Percentiles rank a stretch among this genome's conserved stretches.
Evolutionary conservation across 2,888 invertebrate species (phyloP).

Genomic region (Galeruca laticollis): DNA sequence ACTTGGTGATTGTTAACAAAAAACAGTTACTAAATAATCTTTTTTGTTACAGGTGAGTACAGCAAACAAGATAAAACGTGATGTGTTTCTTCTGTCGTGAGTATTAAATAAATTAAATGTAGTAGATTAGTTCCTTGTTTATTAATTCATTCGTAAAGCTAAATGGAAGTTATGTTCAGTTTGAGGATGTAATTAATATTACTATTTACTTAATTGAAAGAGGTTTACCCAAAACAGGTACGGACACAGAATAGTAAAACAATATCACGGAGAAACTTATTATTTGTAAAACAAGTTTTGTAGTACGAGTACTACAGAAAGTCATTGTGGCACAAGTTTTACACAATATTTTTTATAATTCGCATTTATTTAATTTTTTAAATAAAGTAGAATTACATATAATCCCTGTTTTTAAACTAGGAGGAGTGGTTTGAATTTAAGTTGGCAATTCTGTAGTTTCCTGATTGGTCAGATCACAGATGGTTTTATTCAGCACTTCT

Average conservation of each 20-base stretch:
- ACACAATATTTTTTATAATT: too few species aligned
- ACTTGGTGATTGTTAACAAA: not conserved
- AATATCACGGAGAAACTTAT: too few species aligned
- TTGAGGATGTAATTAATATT: not conserved
- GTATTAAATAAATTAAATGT: not conserved
- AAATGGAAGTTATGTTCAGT: not conserved
- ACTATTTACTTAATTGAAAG: not conserved
- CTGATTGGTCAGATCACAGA: too few species aligned
- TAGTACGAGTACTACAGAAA: too few species aligned
- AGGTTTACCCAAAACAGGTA: not conserved
- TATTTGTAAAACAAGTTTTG: too few species aligned
- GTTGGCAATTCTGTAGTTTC: too few species aligned
- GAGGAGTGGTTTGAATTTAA: too few species aligned
- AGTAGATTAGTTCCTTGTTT: not conserved
- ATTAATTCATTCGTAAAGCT: not conserved
- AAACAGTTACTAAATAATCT: constrained; percentile 4
- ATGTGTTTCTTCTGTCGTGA: not conserved
- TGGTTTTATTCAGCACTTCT: too few species aligned
- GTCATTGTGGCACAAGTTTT: too few species aligned
- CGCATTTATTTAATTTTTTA: too few species aligned
- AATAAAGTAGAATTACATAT: too few species aligned
- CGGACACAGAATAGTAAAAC: not conserved
- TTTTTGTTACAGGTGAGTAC: not conserved
- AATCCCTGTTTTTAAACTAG: too few species aligned
- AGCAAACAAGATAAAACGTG: not conserved